These are phyloP conservation scores for Drosophila cracens DNA, from an alignment of 2,888 invertebrate species.

Conservation along the genomic window DNA sequence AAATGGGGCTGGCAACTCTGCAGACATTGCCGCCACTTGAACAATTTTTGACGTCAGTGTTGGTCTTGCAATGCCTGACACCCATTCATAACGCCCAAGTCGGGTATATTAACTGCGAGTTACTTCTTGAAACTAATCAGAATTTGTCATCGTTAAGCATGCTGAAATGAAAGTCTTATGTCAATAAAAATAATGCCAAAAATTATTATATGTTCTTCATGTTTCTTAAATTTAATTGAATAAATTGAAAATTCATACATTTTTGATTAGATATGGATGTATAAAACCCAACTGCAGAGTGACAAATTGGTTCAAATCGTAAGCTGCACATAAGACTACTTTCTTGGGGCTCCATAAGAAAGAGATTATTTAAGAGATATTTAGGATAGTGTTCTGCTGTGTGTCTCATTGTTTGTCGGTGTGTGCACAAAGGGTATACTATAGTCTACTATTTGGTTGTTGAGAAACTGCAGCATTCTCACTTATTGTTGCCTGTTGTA, in stretches of 20 bases:
- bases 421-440: conserved; percentile 5
- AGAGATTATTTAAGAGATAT: too few relatives aligned
- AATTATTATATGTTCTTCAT: not conserved
- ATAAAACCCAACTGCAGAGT: not conserved
- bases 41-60: conserved; percentile 36
- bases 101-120: conserved; percentile 15
- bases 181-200: not conserved
- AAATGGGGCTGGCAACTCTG: conserved; percentile 32
- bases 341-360: not conserved
- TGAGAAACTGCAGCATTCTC: conserved; percentile 13
- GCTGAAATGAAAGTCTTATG: not conserved
- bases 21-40: conserved; percentile 32
- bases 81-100: not conserved
- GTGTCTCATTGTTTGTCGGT: not conserved
- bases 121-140: not conserved
- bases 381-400: too few relatives aligned
- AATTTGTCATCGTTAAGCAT: not conserved
- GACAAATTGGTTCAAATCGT: not conserved
- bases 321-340: not conserved
- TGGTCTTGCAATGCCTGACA: conserved; percentile 2
- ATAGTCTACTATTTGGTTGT: not conserved
- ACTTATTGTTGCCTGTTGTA: conserved; percentile 8
- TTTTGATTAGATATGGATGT: not conserved
- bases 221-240: not conserved
- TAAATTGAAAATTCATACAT: not conserved